Conservation (phyloP, 2,888 invertebrate genomes). For the Ormyrus rosae region DNA sequence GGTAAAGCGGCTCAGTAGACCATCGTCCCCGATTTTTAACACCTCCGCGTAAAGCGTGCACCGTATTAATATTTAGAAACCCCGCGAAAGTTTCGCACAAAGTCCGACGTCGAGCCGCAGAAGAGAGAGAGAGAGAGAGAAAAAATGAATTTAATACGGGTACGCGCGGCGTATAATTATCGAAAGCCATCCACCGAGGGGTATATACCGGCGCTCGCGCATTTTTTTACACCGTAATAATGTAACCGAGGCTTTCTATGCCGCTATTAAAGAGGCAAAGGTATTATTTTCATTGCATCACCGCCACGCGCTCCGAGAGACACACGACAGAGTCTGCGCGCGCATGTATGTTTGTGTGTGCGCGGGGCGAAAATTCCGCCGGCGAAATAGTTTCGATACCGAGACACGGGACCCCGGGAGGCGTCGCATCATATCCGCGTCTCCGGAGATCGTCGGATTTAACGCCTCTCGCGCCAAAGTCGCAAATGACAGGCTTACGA, state of each 20-base stretch:
- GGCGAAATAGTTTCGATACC: no score
- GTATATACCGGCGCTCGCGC: not conserved
- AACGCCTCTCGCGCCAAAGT: slow-evolving; percentile 18
- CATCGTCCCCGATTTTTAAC: no score
- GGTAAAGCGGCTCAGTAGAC: no score
- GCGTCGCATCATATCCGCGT: slow-evolving; percentile 16
- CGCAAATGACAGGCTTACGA: slow-evolving; percentile 31
- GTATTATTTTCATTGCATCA: slow-evolving; percentile 54
- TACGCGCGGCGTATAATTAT: slow-evolving; percentile 37
- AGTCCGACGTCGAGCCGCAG: not conserved
- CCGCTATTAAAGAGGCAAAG: slow-evolving; percentile 41
- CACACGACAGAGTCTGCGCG: not conserved
- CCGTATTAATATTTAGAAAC: slow-evolving; percentile 43
- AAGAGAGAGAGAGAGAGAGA: not conserved
- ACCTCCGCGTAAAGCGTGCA: not conserved
- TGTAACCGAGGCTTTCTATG: slow-evolving; percentile 49
- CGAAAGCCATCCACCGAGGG: slow-evolving; percentile 37
- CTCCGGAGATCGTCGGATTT: slow-evolving; percentile 25
- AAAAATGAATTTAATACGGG: slow-evolving; percentile 30
- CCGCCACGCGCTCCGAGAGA: not conserved
- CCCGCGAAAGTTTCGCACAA: slow-evolving; percentile 35
- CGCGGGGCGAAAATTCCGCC: no score
- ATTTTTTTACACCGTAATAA: slow-evolving; percentile 47
- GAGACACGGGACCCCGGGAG: no score
- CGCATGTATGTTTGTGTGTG: not conserved